Evolutionary conservation across 2,797 vertebrate species (phyloP).

Genomic region (Silurus aristotelis): DNA sequence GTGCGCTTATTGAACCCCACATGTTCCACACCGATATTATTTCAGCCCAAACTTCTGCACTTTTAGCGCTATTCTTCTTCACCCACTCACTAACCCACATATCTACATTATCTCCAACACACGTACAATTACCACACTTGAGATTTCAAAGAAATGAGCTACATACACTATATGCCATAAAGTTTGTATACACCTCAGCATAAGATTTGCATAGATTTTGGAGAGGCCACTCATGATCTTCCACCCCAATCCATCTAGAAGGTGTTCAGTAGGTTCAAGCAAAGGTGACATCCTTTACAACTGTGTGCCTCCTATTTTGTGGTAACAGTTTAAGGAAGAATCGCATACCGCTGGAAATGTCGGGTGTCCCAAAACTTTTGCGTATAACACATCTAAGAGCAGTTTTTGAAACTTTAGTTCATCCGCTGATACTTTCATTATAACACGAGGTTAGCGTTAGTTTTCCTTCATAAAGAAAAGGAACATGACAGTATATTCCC

Average conservation of each 20-base stretch:
- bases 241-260: no score
- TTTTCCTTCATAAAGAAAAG: not conserved
- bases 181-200: no score
- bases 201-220: no score
- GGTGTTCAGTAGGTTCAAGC: no score
- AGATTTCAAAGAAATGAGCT: not conserved
- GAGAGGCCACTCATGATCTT: no score
- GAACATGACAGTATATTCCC: not conserved
- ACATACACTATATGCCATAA: not conserved
- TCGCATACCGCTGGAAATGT: no score
- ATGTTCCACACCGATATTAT: not conserved
- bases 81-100: not conserved
- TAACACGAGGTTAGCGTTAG: not conserved
- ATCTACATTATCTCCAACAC: not conserved
- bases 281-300: no score
- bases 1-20: constrained; percentile 16
- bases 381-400: no score
- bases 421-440: not conserved
- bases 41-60: not conserved
- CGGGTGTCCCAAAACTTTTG: no score
- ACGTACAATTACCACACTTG: not conserved
- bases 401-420: no score
- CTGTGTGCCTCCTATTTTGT: no score
- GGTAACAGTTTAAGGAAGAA: no score
- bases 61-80: not conserved